phyloP scores from a whole-genome alignment of 2,113 vertebrate genomes.

The Spea bombifrons region DNA sequence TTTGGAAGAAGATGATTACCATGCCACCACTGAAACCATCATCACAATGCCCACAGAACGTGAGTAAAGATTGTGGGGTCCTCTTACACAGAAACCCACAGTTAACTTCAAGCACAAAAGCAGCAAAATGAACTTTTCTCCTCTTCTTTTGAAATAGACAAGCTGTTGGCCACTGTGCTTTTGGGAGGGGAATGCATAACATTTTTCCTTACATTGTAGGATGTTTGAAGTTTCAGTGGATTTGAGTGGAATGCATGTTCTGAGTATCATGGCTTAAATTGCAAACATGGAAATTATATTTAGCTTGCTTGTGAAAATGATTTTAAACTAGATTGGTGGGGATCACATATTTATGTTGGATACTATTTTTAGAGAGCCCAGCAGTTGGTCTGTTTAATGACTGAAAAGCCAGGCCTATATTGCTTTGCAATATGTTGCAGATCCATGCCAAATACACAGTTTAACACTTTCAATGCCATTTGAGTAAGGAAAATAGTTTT shows the following conservation, averaged over 20 bases:
- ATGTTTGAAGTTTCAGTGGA: no score
- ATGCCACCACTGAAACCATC: conserved; percentile 89
- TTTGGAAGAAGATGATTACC: conserved; percentile 92
- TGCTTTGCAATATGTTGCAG: conserved; percentile 12
- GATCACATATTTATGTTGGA: conserved; percentile 7
- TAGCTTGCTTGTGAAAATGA: background rate
- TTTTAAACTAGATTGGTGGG: background rate
- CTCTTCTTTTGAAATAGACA: background rate
- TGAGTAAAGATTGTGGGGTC: conserved; percentile 25
- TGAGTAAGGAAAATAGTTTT: no score
- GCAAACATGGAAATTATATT: background rate
- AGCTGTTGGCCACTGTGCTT: no score
- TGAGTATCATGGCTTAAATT: conserved; percentile 4
- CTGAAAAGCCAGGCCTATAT: background rate
- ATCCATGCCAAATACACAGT: no score
- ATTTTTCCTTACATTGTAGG: no score
- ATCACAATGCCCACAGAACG: conserved; percentile 90
- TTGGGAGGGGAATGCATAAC: no score
- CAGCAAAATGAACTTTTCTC: conserved; percentile 15
- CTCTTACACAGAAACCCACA: conserved; percentile 7
- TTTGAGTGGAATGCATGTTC: no score
- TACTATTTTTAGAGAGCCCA: conserved; percentile 10
- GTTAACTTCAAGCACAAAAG: conserved; percentile 2
- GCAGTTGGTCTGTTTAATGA: background rate
- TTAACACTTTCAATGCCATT: no score